Evolutionary conservation across 2,113 vertebrate species (phyloP).

Genomic region (Hemiscyllium ocellatum): DNA sequence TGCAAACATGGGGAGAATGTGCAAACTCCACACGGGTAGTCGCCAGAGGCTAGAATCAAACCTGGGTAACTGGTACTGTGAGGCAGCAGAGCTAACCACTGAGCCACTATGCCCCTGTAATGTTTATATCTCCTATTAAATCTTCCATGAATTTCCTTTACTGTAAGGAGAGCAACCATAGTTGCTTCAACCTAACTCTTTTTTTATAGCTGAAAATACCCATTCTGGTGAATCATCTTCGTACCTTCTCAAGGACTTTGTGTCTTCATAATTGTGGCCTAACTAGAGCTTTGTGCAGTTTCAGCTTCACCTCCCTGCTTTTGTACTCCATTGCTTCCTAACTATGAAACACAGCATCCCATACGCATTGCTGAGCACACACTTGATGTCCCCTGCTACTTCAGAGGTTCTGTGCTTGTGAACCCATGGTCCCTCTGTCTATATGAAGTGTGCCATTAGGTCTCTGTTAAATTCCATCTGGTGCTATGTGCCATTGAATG

Average conservation of each 20-base stretch:
- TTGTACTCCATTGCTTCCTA: background rate
- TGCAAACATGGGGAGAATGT: too few relatives aligned
- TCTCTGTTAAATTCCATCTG: background rate
- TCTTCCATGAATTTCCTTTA: background rate
- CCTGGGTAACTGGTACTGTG: too few relatives aligned
- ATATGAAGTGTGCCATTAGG: background rate
- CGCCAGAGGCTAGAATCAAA: too few relatives aligned
- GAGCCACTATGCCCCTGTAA: too few relatives aligned
- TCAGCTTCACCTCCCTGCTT: background rate
- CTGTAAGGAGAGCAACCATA: background rate
- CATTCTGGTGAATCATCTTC: background rate
- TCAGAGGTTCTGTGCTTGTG: background rate
- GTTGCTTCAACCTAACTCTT: background rate
- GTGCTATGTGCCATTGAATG: background rate
- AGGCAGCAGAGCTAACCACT: too few relatives aligned
- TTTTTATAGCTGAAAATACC: background rate
- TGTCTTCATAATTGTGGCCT: background rate
- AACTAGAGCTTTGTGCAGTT: background rate
- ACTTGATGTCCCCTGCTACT: background rate
- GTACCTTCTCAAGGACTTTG: background rate
- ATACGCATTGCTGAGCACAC: background rate
- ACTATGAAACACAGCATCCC: background rate
- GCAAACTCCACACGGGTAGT: too few relatives aligned
- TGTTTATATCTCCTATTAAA: background rate
- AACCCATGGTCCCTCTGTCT: background rate